Base-by-base conservation (phyloP, 2,888 invertebrate genomes). In the Theretra japonica region DNA sequence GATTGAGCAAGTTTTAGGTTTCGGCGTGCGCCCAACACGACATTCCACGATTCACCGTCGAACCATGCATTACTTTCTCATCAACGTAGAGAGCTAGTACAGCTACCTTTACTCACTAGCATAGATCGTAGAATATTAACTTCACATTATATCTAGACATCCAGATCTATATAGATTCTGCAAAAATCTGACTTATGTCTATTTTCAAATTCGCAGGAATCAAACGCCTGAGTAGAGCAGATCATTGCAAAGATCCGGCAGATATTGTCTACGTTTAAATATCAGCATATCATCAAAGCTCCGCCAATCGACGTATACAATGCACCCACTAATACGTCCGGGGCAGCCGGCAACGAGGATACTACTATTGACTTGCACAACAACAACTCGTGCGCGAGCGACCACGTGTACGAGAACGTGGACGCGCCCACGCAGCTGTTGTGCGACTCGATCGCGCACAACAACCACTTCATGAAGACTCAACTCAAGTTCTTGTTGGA, bases 151-250 rank as follows among this genome's bases (percentile, higher is more conserved):
- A 79, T 75, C 75, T 81, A 81, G 77, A 80, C 74, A 74, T 75
- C 79, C 76, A 79, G 77, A 82, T 80, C 72, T 68, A 75, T 75
- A 76, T 78, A 80, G 81, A 84, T 77, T 80, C 85, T 82, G 83
- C 88, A 88, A 83, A 86, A 86, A 86, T 87, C 82, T 90, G 89
- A 91, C 88, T 88, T 82, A 88, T 83, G 86, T 82, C 80, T 86
- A 85, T 89, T 93, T 91, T 90, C 82, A 88, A 92, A 92, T 91
- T 95, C 95, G 83, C 94, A 96, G 96, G 97, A 97, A 95, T 97
- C 97, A 94, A 97, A 97, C 95, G 97, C 97, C 97, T 97, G 97
- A 97, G 97, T 97, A 95, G 96, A 96, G 96, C 96, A 96, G 96
- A 97, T 97, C 96, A 96, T 96, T 96, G 96, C 96, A 96, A 96